These are phyloP conservation scores for Caerostris extrusa DNA, from an alignment of 1,140 invertebrate species.

Conservation along the genomic window DNA sequence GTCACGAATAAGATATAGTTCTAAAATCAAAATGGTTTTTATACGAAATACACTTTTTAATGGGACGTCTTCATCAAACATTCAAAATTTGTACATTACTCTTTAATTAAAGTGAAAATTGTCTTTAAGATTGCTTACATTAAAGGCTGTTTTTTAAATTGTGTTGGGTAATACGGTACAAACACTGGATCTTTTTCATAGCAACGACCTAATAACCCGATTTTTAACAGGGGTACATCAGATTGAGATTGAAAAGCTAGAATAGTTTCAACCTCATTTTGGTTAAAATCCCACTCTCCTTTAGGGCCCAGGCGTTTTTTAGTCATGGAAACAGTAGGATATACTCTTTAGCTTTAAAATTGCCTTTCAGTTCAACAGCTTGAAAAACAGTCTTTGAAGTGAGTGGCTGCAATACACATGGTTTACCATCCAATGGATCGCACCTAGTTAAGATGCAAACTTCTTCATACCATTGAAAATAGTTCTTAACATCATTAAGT, in stretches of 20 bases:
- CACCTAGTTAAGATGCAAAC: constrained; percentile 68
- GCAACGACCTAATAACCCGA: background rate
- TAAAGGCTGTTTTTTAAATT: background rate
- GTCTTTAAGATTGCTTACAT: too few relatives aligned
- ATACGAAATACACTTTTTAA: too few relatives aligned
- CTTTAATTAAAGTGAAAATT: too few relatives aligned
- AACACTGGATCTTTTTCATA: background rate
- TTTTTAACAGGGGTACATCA: background rate
- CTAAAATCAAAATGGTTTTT: too few relatives aligned
- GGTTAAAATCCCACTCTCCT: constrained; percentile 12
- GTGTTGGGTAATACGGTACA: background rate
- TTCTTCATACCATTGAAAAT: constrained; percentile 75
- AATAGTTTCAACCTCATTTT: background rate
- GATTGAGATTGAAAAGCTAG: background rate
- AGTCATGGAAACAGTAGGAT: constrained; percentile 46
- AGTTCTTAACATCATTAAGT: background rate
- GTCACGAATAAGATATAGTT: too few relatives aligned
- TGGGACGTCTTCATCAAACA: too few relatives aligned
- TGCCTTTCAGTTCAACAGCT: constrained; percentile 3
- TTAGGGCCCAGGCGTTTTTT: background rate
- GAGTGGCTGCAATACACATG: constrained; percentile 1
- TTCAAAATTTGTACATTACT: too few relatives aligned
- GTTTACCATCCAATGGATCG: constrained; percentile 46
- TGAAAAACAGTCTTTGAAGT: constrained; percentile 60
- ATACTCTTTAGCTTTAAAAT: constrained; percentile 53